Percentiles rank a stretch among this genome's conserved stretches.
Conservation (phyloP, 2,888 invertebrate genomes). For the Camptogramma bilineatum region DNA sequence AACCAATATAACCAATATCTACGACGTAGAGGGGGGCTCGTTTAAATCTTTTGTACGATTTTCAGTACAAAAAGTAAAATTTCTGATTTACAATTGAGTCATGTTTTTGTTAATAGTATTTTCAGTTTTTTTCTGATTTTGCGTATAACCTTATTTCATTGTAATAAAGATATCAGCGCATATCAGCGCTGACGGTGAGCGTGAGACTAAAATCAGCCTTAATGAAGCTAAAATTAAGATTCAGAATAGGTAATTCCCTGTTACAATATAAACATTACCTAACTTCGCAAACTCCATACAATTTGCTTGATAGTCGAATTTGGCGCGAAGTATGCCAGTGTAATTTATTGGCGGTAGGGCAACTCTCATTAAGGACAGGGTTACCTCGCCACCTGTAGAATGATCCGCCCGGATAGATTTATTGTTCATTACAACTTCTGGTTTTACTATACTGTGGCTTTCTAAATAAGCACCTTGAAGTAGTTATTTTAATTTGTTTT, state of each 20-base stretch:
- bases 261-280: slow-evolving; percentile 17
- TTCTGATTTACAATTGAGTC: too few relatives aligned
- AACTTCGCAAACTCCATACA: slow-evolving; percentile 29
- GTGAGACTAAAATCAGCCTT: too few relatives aligned
- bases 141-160: too few relatives aligned
- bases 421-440: slow-evolving; percentile 56
- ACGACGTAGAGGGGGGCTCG: slow-evolving; percentile 21
- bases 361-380: slow-evolving; percentile 70
- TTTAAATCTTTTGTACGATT: slow-evolving; percentile 34
- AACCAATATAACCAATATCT: slow-evolving; percentile 3
- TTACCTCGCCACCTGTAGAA: slow-evolving; percentile 78
- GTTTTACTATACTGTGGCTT: slow-evolving; percentile 40
- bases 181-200: too few relatives aligned
- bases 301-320: slow-evolving; percentile 54
- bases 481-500: slow-evolving; percentile 4
- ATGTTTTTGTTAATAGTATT: too few relatives aligned
- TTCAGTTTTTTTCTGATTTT: too few relatives aligned
- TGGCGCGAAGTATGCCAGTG: slow-evolving; percentile 63
- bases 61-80: neutral
- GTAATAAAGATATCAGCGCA: too few relatives aligned
- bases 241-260: slow-evolving; percentile 15
- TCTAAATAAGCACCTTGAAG: slow-evolving; percentile 7
- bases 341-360: slow-evolving; percentile 76
- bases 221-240: neutral
- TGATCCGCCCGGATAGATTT: slow-evolving; percentile 65